Base-by-base conservation (phyloP, 2,888 invertebrate species). In the Pseudococcus longispinus region DNA sequence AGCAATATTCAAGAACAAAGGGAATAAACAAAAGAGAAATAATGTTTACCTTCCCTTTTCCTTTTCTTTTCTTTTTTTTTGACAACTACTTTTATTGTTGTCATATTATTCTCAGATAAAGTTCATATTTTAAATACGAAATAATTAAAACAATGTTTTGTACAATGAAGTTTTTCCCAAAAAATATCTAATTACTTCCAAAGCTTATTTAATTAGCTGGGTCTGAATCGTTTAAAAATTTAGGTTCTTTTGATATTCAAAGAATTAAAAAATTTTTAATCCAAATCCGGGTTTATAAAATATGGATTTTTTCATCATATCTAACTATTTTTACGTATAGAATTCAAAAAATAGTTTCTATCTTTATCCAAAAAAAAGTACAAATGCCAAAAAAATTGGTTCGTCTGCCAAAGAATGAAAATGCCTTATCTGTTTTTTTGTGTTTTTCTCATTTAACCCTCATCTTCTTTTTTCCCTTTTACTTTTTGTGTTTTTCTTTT, bases 311-410 rank as follows among this genome's bases (percentile, higher is more conserved):
- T 46, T 51, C 18, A 1, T 44, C 44, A n/a, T 42, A 37, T 9
- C 37, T 37, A 42, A 23, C 51, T 83, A 51, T 83, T 83, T 44
- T 44, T 18, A 42, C 46, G 32, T 80, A 51, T 83, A 20, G 46
- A 46, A 51, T 51, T 51, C 29, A 26, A 44, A 82, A 37, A 51
- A 51, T 44, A 9, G n/a, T 29, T 32, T 84, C 55, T 84, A 84
- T 84, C 65, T 60, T 84, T 65, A 37, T 37, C 32, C 32, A 32
- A 65, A 84, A 84, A 84, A 37, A 29, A 29, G 37, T 37, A 60
- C 65, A 60, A 84, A 60, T 65, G 84, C 84, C 84, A 84, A 84
- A 84, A 84, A 84, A 84, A 84, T 60, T 84, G 84, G 84, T 60
- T 29, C 84, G 55, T 84, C 55, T 60, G 84, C 84, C 84, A 60